Percentiles rank a stretch among this genome's conserved stretches.
Conservation (phyloP, 2,113 vertebrate species). For the Mustelus asterias region DNA sequence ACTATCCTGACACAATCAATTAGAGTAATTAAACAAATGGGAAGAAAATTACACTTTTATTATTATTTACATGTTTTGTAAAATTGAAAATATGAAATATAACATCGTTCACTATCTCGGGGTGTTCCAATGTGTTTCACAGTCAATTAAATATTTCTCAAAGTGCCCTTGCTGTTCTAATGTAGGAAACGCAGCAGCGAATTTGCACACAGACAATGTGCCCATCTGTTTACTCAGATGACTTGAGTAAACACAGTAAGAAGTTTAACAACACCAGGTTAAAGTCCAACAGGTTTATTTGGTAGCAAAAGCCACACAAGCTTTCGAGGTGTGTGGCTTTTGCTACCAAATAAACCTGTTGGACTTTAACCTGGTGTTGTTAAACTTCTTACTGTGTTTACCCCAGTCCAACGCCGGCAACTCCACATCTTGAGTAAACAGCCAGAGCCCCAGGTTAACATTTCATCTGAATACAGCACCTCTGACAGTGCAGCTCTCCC, state of each 20-base stretch:
- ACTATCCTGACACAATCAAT: not conserved
- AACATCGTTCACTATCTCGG: no score
- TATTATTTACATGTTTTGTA: no score
- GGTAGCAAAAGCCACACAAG: no score
- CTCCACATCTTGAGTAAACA: not conserved
- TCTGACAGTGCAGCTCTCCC: not conserved
- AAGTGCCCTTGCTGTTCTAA: not conserved
- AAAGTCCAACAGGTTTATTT: no score
- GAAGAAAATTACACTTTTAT: not conserved
- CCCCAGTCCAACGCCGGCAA: no score
- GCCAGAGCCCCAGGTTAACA: not conserved
- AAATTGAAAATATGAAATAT: no score
- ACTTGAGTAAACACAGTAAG: not conserved
- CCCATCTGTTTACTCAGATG: not conserved
- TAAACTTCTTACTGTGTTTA: no score
- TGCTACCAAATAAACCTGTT: no score
- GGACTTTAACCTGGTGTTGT: no score
- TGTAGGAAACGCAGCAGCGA: not conserved
- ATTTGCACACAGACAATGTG: not conserved
- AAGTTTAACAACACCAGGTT: no score
- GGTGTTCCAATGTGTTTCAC: not conserved
- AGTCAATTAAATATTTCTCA: not conserved
- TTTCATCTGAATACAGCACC: not conserved
- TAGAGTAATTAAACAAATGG: not conserved
- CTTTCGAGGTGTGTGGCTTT: no score